Evolutionary conservation across 2,113 vertebrate genomes (phyloP).

Genomic region (Halcyon senegalensis): DNA sequence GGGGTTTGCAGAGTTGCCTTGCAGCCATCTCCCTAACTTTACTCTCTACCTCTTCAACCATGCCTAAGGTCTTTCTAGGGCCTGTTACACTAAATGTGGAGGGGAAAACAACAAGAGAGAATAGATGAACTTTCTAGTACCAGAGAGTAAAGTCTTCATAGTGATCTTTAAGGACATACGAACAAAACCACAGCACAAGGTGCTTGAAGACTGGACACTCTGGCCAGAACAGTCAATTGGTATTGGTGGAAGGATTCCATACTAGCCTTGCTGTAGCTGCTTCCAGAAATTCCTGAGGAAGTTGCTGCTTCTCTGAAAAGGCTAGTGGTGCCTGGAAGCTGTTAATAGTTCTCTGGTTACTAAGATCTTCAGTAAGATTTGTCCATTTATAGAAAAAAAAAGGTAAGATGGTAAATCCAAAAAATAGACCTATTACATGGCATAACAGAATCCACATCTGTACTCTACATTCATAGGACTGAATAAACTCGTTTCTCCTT

Average conservation of each 20-base stretch:
- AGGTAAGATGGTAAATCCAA: neutral
- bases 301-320: neutral
- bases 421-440: neutral
- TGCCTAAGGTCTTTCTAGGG: neutral
- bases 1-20: neutral
- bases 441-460: constrained; percentile 5
- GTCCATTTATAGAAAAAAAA: neutral
- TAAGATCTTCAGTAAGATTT: neutral
- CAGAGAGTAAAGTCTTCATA: neutral
- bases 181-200: neutral
- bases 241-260: neutral
- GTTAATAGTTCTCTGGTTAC: neutral
- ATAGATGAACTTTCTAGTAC: neutral
- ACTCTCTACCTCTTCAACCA: neutral
- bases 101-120: neutral
- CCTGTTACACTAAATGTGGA: neutral
- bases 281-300: neutral
- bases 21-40: neutral
- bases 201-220: neutral
- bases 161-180: neutral
- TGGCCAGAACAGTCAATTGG: neutral
- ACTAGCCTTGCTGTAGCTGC: neutral
- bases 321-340: neutral
- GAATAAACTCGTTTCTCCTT: neutral
- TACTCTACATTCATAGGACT: neutral